Base-by-base conservation (phyloP, 1,140 invertebrate species). In the Drosophila hydei region DNA sequence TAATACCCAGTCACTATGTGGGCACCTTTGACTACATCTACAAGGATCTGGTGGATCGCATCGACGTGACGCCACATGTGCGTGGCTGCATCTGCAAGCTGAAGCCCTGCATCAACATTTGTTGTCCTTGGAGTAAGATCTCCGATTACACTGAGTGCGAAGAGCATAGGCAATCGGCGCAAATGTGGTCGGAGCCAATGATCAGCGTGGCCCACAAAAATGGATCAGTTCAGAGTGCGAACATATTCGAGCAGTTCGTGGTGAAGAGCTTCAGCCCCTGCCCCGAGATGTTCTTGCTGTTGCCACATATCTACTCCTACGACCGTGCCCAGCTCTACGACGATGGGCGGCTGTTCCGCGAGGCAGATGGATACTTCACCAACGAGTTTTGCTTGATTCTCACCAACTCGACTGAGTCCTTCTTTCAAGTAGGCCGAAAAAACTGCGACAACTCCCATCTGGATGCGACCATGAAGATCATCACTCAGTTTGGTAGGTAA, bases 41-140 rank as follows among this genome's bases (percentile, higher is more conserved):
- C 23, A 75, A 48, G 8, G 72, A 85, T 47, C 64, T 87, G 8
- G 68, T 76, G n/a, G 75, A 79, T 19, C 70, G 79, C 0, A 47
- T 84, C 0, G 79, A 83, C 19, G 90, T 90, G 4, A 50, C 63
- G 3, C 63, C 67, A 4, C 90, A 91, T 54, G 50, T 72, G 2
- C 73, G 90, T 2, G 90, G 78, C 1, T 91, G 90, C 30, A 70
- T 90, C 36, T 91, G 90, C 55, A 80, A 90, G 27, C n/a, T 91
- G 33, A 91, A 89, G 64, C 40, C 88, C 3, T 91, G 90, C 47
- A 50, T 91, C 4, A 91, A 91, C 23, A 75, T 90, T 3, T 91
- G 90, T 40, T 91, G 90, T 59, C 90, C 90, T 0, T 89, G 75
- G 83, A 80, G 77, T 0, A 52, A 75, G 5, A 25, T 62, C 3